phyloP scores from a whole-genome alignment of 2,797 vertebrate species.

The Chrosomus eos region DNA sequence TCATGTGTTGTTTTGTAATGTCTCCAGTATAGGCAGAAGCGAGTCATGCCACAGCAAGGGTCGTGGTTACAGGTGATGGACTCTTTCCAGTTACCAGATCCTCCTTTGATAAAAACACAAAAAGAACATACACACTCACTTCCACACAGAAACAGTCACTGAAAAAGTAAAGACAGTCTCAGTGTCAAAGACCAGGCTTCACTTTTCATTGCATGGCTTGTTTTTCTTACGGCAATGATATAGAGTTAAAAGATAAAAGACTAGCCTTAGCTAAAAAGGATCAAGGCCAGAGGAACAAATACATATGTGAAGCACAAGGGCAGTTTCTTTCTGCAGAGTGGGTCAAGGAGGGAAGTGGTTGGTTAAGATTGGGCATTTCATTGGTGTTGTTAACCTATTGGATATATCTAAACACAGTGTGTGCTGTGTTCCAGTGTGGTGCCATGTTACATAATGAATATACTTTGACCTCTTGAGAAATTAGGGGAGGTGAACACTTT shows the following conservation, averaged over 20 bases:
- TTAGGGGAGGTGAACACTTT: conserved; percentile 58
- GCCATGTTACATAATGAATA: conserved; percentile 60
- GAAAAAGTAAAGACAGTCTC: conserved; percentile 5
- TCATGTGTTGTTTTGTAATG: not conserved
- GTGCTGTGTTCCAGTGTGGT: conserved; percentile 9
- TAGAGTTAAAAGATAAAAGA: conserved; percentile 30
- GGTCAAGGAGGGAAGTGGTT: not conserved
- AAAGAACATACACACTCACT: conserved; percentile 21
- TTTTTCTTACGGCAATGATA: conserved; percentile 37
- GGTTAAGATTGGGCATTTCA: not conserved
- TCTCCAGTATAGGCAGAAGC: not conserved
- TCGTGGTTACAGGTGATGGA: not conserved
- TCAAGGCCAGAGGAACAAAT: conserved; percentile 45
- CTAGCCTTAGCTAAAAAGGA: not conserved
- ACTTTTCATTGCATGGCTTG: conserved; percentile 20
- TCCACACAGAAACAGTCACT: conserved; percentile 19
- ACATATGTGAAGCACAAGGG: not conserved
- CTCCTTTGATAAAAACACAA: conserved; percentile 16
- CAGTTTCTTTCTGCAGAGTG: not conserved
- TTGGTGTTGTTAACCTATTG: not conserved
- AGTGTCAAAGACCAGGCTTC: conserved; percentile 1
- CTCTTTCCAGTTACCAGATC: conserved; percentile 21
- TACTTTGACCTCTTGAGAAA: conserved; percentile 68
- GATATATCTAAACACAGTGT: conserved; percentile 39
- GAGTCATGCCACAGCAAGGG: not conserved